phyloP scores from a whole-genome alignment of 1,140 invertebrate genomes.

The Periplaneta americana region DNA sequence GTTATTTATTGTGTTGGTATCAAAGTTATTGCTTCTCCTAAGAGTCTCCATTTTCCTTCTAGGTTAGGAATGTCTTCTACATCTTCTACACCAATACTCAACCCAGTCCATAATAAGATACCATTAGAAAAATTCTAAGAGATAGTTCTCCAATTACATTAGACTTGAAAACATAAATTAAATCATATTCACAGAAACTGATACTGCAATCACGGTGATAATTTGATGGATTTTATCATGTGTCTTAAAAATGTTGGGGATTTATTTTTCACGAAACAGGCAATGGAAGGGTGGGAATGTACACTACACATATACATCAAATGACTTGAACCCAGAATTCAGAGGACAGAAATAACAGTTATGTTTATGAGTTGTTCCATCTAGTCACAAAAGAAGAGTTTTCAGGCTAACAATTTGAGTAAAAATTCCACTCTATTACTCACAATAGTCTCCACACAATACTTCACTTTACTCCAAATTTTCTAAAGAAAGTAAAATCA shows the following conservation, averaged over 20 bases:
- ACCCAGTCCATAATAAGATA: background rate
- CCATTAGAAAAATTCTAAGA: background rate
- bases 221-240: background rate
- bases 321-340: background rate
- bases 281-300: background rate
- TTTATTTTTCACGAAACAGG: background rate
- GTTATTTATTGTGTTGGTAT: conserved; percentile 4
- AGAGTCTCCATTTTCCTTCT: background rate
- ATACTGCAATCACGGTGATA: background rate
- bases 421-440: too few relatives aligned
- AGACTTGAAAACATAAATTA: background rate
- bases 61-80: background rate
- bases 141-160: background rate
- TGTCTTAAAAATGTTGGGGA: background rate
- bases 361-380: background rate
- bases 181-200: background rate
- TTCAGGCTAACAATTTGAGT: background rate
- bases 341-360: background rate
- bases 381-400: background rate
- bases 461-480: too few relatives aligned
- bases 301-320: background rate
- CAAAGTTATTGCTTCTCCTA: background rate
- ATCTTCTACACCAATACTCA: background rate
- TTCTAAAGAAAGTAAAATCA: too few relatives aligned
- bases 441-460: too few relatives aligned